A percentile compares a stretch with the other conserved stretches of the same genome.
Conservation (phyloP, 35 echinoderm and acorn worm species). For the Acanthaster planci region DNA sequence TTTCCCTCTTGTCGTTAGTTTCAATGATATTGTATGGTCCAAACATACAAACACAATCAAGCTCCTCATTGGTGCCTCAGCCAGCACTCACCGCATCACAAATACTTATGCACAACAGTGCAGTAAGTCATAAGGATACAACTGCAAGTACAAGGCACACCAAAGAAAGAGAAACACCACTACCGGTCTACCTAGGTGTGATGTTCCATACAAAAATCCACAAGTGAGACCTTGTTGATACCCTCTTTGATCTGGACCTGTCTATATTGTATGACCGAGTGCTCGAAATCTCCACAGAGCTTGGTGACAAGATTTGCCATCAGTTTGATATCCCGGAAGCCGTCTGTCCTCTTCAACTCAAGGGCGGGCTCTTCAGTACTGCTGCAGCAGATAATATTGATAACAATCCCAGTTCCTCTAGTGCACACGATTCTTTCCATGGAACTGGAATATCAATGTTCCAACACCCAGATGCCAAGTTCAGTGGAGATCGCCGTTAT, state of each 20-base stretch:
- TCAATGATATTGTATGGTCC: constrained; percentile 17
- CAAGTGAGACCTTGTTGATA: neutral
- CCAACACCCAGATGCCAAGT: constrained; percentile 25
- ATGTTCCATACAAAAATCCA: neutral
- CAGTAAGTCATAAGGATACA: too few species aligned
- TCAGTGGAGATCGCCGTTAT: neutral
- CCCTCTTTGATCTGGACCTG: neutral
- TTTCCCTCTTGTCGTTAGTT: constrained; percentile 8
- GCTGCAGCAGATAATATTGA: constrained; percentile 37
- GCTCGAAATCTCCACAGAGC: neutral
- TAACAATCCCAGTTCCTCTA: constrained; percentile 48
- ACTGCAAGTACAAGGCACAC: too few species aligned
- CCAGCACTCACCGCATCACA: neutral
- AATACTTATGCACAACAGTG: neutral
- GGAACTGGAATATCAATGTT: constrained; percentile 48
- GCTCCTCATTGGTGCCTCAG: neutral
- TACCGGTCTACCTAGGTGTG: too few species aligned
- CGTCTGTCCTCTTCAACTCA: constrained; percentile 4
- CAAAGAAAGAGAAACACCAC: too few species aligned
- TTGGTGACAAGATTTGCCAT: neutral
- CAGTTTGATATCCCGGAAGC: neutral
- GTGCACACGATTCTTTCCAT: constrained; percentile 48
- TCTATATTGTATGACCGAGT: constrained; percentile 26
- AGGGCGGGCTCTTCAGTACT: neutral
- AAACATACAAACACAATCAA: constrained; percentile 15